Evolutionary conservation across 2,888 invertebrate species (phyloP), one percentile per base, ranked within the genome.

Genomic region (Drosophila monieri): DNA sequence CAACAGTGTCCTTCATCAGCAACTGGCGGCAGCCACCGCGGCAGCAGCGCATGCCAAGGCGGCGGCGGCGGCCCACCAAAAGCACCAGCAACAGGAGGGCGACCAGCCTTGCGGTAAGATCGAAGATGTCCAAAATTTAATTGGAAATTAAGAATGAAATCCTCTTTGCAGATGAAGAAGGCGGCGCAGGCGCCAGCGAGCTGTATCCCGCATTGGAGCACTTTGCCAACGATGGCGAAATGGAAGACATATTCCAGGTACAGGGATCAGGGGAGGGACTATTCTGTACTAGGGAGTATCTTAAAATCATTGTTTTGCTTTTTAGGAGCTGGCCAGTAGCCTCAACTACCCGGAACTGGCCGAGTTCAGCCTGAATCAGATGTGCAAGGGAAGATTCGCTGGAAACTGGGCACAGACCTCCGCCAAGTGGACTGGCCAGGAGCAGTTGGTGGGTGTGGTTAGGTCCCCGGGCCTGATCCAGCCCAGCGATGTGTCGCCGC

Each of bases 221-320:
- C 32, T 91, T 91, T 41, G 54, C 75, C 46, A 76, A 73, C 18
- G 91, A 90, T 55, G 91, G 90, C 23, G 90, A 91, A 74, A 89
- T 91, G 85, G 92, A 92, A 70, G 92, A 92, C 49, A 90, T 92
- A 69, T 91, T 92, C 74, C 91, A 91, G 79, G 91, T 91, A 58
- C 14, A 9, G 5, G 21, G 86, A 90, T 66, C 89, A 21, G 0
- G 2, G 1, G 0, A 1, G 1, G 10, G 6, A 39, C 15, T 6
- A n/a, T n/a, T n/a, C n/a, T n/a, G n/a, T n/a, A n/a, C n/a, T n/a
- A n/a, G n/a, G n/a, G n/a, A n/a, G n/a, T n/a, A n/a, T n/a, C n/a
- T n/a, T n/a, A n/a, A n/a, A n/a, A n/a, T n/a, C n/a, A n/a, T n/a
- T n/a, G n/a, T n/a, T n/a, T n/a, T n/a, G n/a, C n/a, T 46, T 15